Evolutionary conservation across 2,888 invertebrate species (phyloP), one percentile per base, ranked within the genome.

Genomic region (Didymodactylos carnosus): DNA sequence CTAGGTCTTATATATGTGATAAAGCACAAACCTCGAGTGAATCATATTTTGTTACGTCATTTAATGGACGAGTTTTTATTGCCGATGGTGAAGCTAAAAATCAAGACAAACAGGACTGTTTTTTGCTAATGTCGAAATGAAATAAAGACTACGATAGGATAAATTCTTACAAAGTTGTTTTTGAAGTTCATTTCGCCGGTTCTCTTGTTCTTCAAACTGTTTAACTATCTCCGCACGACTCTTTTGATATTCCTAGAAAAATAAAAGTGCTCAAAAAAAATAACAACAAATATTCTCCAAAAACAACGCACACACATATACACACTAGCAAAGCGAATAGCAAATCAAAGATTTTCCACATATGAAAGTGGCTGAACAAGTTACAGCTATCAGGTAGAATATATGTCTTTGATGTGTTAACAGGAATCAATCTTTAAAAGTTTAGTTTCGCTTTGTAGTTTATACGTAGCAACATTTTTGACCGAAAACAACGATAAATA

Each of bases 101-200:
- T 11, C n/a, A n/a, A n/a, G n/a, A n/a, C n/a, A 35, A 35, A 11
- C 14, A 14, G n/a, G 16, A 25, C 5, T 19, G 14, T 19, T 27
- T 19, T 29, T 27, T 51, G n/a, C n/a, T n/a, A n/a, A n/a, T n/a
- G n/a, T n/a, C n/a, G n/a, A n/a, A n/a, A n/a, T n/a, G n/a, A n/a
- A n/a, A 62, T 4, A 14, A 14, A 35, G 0, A 19, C 27, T 19
- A 3, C 7, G 3, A 10, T 19, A 8, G 13, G 6, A 51, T 0
- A 51, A 10, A 62, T 27, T n/a, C 8, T 35, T 62, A 62, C 62
- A 74, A 77, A 87, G 80, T 41, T 87, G 85, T 77, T 87, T 87
- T 79, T 87, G 87, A 75, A 87, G 81, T 76, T 88, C 87, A 78
- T 80, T 79, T 29, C 80, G 77, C 72, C 81, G 79, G 75, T 77